phyloP scores from a whole-genome alignment of 2,113 vertebrate species.

The Oryctolagus cuniculus region DNA sequence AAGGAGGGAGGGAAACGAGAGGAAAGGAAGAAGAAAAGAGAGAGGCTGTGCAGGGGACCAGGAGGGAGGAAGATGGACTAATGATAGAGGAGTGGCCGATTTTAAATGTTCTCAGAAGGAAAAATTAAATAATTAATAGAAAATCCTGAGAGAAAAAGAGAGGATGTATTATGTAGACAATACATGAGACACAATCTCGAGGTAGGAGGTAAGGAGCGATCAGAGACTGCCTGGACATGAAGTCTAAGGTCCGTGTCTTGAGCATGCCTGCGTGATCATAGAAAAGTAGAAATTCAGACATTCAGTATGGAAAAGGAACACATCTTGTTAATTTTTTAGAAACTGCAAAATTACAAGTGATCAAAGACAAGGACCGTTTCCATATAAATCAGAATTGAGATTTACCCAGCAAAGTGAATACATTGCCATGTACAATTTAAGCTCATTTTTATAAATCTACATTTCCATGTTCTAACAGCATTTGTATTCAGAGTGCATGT shows the following conservation, averaged over 20 bases:
- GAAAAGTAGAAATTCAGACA: neutral
- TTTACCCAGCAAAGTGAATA: neutral
- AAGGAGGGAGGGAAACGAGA: neutral
- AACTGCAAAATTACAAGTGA: neutral
- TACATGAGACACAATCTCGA: no score
- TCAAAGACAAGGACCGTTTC: neutral
- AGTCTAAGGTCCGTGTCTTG: neutral
- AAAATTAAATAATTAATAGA: neutral
- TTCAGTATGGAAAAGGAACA: neutral
- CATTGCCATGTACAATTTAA: neutral
- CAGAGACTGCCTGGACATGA: fast-evolving
- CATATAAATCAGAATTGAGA: neutral
- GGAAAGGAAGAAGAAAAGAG: neutral
- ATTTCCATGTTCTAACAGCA: neutral
- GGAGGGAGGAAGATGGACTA: neutral
- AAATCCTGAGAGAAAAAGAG: neutral
- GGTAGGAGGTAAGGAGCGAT: fast-evolving
- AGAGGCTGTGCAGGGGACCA: neutral
- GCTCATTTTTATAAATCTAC: neutral
- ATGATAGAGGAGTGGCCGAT: no score
- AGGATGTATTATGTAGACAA: neutral
- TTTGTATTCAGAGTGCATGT: neutral
- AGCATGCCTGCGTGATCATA: fast-evolving
- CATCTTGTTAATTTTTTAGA: neutral
- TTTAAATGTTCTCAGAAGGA: neutral